phyloP scores from a whole-genome alignment of 2,888 invertebrate genomes.

The Blastobasis adustella region DNA sequence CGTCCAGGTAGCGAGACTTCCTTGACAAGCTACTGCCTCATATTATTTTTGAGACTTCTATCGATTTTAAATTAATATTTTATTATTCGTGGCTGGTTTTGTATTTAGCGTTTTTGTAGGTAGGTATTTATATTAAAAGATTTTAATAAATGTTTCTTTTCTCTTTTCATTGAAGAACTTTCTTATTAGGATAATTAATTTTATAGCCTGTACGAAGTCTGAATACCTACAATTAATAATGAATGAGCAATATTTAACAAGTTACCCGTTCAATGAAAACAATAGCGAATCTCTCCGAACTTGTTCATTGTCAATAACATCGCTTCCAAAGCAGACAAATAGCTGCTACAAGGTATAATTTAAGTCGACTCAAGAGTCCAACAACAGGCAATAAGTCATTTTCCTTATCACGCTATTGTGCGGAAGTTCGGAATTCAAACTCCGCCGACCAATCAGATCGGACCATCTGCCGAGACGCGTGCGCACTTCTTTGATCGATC shows the following conservation, averaged over 20 bases:
- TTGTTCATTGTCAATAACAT: no score
- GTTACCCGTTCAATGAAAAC: no score
- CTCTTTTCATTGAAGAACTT: no score
- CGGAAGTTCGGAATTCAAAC: constrained; percentile 64
- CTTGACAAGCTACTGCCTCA: constrained; percentile 24
- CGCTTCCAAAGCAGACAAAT: constrained; percentile 14
- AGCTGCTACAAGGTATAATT: constrained; percentile 37
- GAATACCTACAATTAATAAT: no score
- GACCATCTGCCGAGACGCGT: constrained; percentile 66
- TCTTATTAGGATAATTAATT: no score
- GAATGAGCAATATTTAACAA: no score
- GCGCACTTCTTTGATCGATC: constrained; percentile 60
- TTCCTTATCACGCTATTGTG: constrained; percentile 60
- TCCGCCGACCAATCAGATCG: constrained; percentile 54
- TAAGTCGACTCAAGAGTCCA: constrained; percentile 26
- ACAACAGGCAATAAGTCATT: constrained; percentile 42
- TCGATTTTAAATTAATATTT: constrained; percentile 27
- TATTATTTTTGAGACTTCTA: constrained; percentile 16
- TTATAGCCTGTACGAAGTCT: no score
- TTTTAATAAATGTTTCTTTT: no score
- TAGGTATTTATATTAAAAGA: no score
- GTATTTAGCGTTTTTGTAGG: no score
- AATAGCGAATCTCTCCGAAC: no score
- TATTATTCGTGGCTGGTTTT: no score
- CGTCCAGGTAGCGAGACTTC: constrained; percentile 51